Percentiles rank a stretch among this genome's conserved stretches.
phyloP scores from a whole-genome alignment of 2,113 vertebrate genomes.

The Nothocercus julius region DNA sequence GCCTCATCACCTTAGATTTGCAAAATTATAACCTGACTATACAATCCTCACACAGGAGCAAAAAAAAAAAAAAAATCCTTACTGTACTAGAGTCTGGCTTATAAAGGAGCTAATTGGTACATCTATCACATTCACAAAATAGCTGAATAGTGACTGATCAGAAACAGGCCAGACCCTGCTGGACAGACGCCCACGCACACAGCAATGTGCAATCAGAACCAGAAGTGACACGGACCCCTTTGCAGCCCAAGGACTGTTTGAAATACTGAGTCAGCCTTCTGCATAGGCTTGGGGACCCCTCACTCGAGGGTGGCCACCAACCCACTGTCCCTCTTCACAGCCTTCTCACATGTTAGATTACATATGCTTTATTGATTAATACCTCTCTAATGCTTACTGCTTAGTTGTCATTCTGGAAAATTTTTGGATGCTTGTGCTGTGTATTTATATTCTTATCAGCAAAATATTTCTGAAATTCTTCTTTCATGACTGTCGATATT shows the following conservation, averaged over 20 bases:
- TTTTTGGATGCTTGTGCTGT: neutral
- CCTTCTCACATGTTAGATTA: neutral
- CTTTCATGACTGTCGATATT: neutral
- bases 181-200: neutral
- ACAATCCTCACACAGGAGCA: neutral
- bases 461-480: neutral
- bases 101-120: neutral
- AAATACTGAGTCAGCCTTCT: neutral
- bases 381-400: neutral
- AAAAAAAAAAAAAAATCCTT: neutral
- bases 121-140: neutral
- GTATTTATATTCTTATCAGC: neutral
- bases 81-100: neutral
- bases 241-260: neutral
- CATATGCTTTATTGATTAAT: neutral
- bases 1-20: neutral
- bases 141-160: neutral
- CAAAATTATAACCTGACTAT: neutral
- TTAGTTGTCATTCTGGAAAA: neutral
- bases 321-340: neutral
- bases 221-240: neutral
- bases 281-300: neutral
- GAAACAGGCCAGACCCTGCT: neutral
- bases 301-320: neutral
- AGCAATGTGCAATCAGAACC: fast-evolving